phyloP scores from a whole-genome alignment of 2,888 invertebrate genomes.

The Acanthacorydalis orientalis region DNA sequence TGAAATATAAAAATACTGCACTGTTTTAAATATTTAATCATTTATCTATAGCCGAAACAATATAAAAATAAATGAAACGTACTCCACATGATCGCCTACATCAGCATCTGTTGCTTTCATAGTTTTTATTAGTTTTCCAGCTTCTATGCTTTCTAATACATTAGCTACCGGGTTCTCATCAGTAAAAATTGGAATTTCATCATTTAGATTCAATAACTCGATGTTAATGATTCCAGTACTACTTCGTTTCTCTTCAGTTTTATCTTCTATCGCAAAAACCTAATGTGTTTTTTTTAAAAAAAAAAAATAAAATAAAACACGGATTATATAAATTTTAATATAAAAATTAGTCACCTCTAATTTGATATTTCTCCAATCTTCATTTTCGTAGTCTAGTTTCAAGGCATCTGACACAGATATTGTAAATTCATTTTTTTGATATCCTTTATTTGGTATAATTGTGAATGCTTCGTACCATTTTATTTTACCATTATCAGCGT shows the following conservation, averaged over 20 bases:
- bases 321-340: too few species aligned
- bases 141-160: constrained; percentile 37
- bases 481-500: constrained; percentile 11
- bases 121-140: constrained; percentile 29
- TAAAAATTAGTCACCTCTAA: constrained; percentile 19
- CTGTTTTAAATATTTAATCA: too few species aligned
- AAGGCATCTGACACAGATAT: constrained; percentile 35
- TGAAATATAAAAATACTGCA: too few species aligned
- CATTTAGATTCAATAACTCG: constrained; percentile 47
- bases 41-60: too few species aligned
- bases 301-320: too few species aligned
- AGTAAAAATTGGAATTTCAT: constrained; percentile 47
- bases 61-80: too few species aligned
- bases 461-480: constrained; percentile 33
- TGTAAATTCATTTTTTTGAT: constrained; percentile 37
- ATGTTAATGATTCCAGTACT: constrained; percentile 30
- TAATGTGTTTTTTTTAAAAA: too few species aligned
- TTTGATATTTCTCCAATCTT: constrained; percentile 29
- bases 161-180: constrained; percentile 20
- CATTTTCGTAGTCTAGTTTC: constrained; percentile 40
- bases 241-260: constrained; percentile 12
- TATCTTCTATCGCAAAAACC: background rate
- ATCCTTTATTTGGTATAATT: constrained; percentile 40
- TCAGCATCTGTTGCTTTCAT: constrained; percentile 44
- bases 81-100: constrained; percentile 39